Conservation (phyloP, 2,888 invertebrate genomes). For the Caenorhabditis sp. region DNA sequence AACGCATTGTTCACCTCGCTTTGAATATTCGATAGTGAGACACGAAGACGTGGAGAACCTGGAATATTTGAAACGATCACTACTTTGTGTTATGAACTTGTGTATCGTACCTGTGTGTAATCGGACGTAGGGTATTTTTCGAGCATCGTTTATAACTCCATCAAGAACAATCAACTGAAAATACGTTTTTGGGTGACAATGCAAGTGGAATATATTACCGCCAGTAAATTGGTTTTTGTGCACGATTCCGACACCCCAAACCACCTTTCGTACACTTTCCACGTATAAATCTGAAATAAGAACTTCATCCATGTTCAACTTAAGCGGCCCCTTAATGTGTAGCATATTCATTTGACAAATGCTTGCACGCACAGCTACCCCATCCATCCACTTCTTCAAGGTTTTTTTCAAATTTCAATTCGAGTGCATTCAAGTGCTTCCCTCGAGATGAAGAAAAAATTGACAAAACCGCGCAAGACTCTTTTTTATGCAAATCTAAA, state of each 20-base stretch:
- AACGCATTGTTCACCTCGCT: constrained; percentile 78
- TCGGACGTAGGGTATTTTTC: constrained; percentile 78
- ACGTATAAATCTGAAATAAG: constrained; percentile 77
- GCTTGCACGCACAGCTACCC: too few relatives aligned
- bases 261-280: constrained; percentile 80
- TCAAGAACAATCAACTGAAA: constrained; percentile 70
- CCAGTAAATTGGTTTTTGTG: constrained; percentile 65
- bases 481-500: constrained; percentile 11
- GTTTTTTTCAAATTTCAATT: background rate
- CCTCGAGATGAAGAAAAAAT: background rate
- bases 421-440: background rate
- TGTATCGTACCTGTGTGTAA: constrained; percentile 72
- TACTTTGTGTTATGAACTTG: background rate
- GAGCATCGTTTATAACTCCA: constrained; percentile 77
- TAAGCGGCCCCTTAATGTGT: too few relatives aligned
- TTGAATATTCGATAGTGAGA: constrained; percentile 75
- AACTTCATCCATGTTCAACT: too few relatives aligned
- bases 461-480: background rate
- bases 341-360: too few relatives aligned
- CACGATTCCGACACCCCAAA: constrained; percentile 70
- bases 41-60: constrained; percentile 69
- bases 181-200: too few relatives aligned
- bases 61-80: constrained; percentile 41
- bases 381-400: too few relatives aligned
- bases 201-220: constrained; percentile 44